Conservation (phyloP, 2,888 invertebrate species). For the Protonemura montana region DNA sequence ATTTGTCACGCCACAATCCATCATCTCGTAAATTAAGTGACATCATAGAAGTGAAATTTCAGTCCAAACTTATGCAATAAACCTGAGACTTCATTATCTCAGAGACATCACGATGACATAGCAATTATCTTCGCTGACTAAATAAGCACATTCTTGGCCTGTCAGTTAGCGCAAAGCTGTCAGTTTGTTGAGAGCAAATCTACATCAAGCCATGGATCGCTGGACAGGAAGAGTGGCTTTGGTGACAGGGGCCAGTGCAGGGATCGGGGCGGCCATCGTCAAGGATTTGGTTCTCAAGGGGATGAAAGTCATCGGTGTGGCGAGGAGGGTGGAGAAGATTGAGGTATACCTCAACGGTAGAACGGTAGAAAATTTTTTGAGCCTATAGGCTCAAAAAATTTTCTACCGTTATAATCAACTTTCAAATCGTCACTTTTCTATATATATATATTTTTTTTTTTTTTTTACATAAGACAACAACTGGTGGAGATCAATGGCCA, state of each 20-base stretch:
- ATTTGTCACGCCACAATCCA: too few species aligned
- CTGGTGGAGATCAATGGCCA: too few species aligned
- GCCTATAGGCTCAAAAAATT: constrained; percentile 58
- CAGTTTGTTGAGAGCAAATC: too few species aligned
- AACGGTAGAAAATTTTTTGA: too few species aligned
- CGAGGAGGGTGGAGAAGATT: constrained; percentile 61
- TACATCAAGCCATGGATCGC: constrained; percentile 46
- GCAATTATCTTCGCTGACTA: neutral
- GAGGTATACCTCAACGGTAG: constrained; percentile 55
- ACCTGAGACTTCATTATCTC: neutral
- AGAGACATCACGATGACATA: neutral
- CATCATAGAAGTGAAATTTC: neutral
- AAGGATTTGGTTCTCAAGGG: constrained; percentile 57
- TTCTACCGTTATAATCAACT: neutral
- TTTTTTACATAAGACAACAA: too few species aligned
- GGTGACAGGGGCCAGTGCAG: constrained; percentile 58
- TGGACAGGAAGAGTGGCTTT: constrained; percentile 51
- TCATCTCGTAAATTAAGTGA: too few species aligned
- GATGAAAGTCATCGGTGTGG: constrained; percentile 65
- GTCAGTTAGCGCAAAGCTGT: neutral
- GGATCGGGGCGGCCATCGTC: constrained; percentile 60
- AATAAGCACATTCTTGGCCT: neutral
- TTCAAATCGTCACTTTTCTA: too few species aligned
- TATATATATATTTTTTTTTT: too few species aligned
- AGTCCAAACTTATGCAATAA: neutral